These are phyloP conservation scores for Pseudorasbora parva DNA, from an alignment of 2,113 vertebrate genomes.

Conservation along the genomic window DNA sequence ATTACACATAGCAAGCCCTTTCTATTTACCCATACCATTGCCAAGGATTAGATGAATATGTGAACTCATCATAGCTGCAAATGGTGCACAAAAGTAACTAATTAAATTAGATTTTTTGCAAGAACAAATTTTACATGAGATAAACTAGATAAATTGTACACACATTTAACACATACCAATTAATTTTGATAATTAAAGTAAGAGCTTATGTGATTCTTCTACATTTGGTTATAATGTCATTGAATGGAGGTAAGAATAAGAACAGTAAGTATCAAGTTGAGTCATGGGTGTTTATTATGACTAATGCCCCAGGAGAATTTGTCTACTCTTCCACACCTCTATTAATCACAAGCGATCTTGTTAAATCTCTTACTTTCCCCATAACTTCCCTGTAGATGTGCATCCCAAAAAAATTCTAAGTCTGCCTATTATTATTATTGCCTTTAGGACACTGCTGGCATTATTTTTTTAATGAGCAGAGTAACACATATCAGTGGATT, in stretches of 20 bases:
- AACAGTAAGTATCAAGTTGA: background rate
- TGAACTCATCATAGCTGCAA: background rate
- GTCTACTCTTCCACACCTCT: background rate
- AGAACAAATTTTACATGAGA: background rate
- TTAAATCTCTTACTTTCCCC: background rate
- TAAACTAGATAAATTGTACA: background rate
- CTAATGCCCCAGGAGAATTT: background rate
- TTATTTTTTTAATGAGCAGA: background rate
- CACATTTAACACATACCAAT: background rate
- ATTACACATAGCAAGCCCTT: background rate
- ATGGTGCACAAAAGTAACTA: background rate
- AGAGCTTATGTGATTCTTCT: background rate
- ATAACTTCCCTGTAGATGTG: background rate
- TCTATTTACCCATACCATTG: background rate
- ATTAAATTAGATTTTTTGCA: background rate
- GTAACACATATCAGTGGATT: background rate
- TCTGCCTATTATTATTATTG: conserved; percentile 10
- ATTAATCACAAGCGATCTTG: background rate
- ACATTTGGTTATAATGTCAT: background rate
- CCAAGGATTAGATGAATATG: conserved; percentile 18
- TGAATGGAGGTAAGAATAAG: conserved; percentile 1
- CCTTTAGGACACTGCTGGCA: conserved; percentile 12
- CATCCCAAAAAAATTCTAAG: conserved; percentile 9
- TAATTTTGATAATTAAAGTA: background rate
- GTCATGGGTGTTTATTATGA: background rate